Base-by-base conservation (phyloP, 2,113 vertebrate species). In the Haliaeetus leucogaster region DNA sequence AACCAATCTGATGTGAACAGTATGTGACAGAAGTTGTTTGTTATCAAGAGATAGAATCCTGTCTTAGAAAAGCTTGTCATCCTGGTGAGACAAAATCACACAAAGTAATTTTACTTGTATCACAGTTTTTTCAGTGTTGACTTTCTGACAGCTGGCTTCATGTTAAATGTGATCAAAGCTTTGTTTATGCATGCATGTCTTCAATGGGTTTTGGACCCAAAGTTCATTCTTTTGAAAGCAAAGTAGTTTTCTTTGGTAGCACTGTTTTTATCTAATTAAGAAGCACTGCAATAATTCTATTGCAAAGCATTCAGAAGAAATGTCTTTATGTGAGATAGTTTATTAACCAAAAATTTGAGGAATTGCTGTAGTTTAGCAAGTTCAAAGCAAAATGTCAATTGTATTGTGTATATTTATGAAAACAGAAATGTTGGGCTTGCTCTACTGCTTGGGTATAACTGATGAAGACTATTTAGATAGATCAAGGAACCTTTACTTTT, bases 21-120 rank as follows among this genome's bases (percentile, higher is more conserved):
- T 95, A 95, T 98, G 74, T 97, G 96, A 98, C 97, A 98, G 94
- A 98, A 97, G 88, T 96, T 95, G 97, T 98, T 96, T 95, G 97
- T 98, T 98, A 98, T 98, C 98, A 98, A 98, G 97, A 98, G 97
- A 98, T 78, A 98, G 98, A 98, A 98, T 98, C 98, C 98, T 95
- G 95, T 98, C 95, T 98, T 95, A 97, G 97, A 98, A 98, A 98
- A 97, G 89, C 95, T 96, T 98, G 98, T 98, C 98, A 98, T 97
- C 40, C 53, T 96, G 68, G 78, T 67, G 90, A 98, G 97, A 98
- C 97, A 95, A 97, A 98, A 97, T 98, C 97, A 92, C 95, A 97
- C 52, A 53, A 94, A 98, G 95, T 98, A 98, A 99, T 99, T 99
- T 98, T 98, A 98, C 97, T 98, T 98, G 96, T 98, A 97, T 98